Evolutionary conservation across 1,140 invertebrate species (phyloP), one percentile per base, ranked within the genome.

Genomic region (Platyscapa corneri): DNA sequence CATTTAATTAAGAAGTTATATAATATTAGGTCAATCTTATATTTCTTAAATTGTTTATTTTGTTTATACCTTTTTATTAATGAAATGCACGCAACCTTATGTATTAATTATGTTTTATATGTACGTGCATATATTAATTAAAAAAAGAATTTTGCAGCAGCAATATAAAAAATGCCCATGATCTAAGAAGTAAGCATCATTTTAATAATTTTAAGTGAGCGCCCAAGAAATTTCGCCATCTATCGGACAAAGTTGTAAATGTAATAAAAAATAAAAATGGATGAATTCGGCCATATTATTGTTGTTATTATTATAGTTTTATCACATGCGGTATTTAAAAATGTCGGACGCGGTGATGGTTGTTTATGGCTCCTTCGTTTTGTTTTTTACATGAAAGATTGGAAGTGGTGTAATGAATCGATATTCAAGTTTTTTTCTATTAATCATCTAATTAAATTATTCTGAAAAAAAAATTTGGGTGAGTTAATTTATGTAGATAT

Each of bases 321-420:
- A 34, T 42, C 34, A 46, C 56, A 76, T 84, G 87, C 77, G 84
- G 82, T 49, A 64, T 87, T 84, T 84, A 86, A 87, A 84, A 86
- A 87, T 87, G 87, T 85, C 85, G 53, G 81, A 56, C 49, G 34
- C 79, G 39, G 27, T 72, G 60, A 65, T 75, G 6, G 78, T 78
- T 72, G 39, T 56, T 78, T 56, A 34, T 49, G n/a, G 32, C 65
- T 39, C 14, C 53, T 56, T 60, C 20, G 64, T 12, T 64, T 79
- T 79, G 53, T 74, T 60, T 30, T 74, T 82, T 49, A 7, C 5
- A 2, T 42, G 20, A 72, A 39, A 12, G 12, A 42, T 14, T 14
- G 18, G 32, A 37, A 53, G 23, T 0, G 23, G 34, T 56, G 39
- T 10, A 49, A 32, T 70, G 3, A 70, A 0, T 46, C 23, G 16